Evolutionary conservation across 2,888 invertebrate species (phyloP).

Genomic region (Epirrita christyi): DNA sequence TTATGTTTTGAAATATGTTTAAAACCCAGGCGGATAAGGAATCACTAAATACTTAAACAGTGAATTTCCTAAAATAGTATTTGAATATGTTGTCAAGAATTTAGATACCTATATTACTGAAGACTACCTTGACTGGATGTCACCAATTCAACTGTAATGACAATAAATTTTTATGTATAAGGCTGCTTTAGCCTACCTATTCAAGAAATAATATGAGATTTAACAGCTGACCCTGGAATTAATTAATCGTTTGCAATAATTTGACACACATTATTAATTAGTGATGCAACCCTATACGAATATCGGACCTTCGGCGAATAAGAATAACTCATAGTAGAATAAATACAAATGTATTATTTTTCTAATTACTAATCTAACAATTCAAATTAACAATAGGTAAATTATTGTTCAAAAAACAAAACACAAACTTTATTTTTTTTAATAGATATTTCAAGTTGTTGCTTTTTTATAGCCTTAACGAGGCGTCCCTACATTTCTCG

Average conservation of each 20-base stretch:
- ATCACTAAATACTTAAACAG: conserved; percentile 50
- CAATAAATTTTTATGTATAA: conserved; percentile 45
- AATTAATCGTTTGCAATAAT: conserved; percentile 42
- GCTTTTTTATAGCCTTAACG: too few relatives aligned
- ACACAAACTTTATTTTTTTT: too few relatives aligned
- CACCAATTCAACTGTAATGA: conserved; percentile 47
- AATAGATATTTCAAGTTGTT: too few relatives aligned
- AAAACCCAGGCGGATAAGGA: conserved; percentile 38
- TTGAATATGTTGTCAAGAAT: too few relatives aligned
- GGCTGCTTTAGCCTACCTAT: conserved; percentile 44
- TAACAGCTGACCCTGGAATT: conserved; percentile 47
- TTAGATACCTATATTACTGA: conserved; percentile 64
- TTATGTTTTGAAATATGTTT: conserved; percentile 44
- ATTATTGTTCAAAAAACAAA: too few relatives aligned
- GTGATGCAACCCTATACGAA: too few relatives aligned
- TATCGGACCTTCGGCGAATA: too few relatives aligned
- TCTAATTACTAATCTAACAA: too few relatives aligned
- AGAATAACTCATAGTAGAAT: too few relatives aligned
- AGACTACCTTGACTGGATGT: conserved; percentile 64
- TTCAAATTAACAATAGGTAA: too few relatives aligned
- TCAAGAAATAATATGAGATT: conserved; percentile 42
- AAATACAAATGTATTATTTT: too few relatives aligned
- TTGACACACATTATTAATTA: conserved; percentile 14
- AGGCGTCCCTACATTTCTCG: too few relatives aligned
- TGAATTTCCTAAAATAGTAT: conserved; percentile 66